Evolutionary conservation across 2,113 vertebrate species (phyloP), one percentile per base, ranked within the genome.

Genomic region (Sciurus niger): DNA sequence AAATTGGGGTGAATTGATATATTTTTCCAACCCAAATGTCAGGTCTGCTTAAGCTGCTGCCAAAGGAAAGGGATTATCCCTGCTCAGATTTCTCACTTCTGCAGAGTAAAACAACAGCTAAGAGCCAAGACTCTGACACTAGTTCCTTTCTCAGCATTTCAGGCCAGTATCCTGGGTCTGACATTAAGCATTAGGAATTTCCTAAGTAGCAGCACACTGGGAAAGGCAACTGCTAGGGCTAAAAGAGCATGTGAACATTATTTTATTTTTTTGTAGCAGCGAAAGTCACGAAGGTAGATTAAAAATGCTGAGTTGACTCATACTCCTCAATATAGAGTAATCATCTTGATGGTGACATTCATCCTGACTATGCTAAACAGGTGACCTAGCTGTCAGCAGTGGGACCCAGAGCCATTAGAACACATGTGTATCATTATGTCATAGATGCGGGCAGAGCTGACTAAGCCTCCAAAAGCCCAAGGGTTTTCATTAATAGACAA

Each of bases 401-500:
- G 72, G 80, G 70, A 79, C 80, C 65, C 65, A 65, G 68, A 95
- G 43, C 22, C 16, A 1, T 4, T 55, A 79, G 63, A 83, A 80
- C 34, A 79, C 20, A n/a, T 79, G 48, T 17, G 25, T 46, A 60
- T 63, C 74, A 79, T 94, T 70, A 89, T 53, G 63, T 95, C 89
- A 77, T 30, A 22, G 32, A 10, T 13, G 20, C 37, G 18, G 28
- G 4, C 1, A 28, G 28, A 7, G n/a, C 34, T 79, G 93, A 90
- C 48, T 84, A 85, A 70, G 84, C 8, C 83, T 84, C 78, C n/a
- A 72, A 34, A 84, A 80, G 84, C 96, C 86, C 80, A 77, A 68
- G 86, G n/a, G 83, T 84, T 97, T 94, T 89, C 90, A 93, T 96
- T 87, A 91, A 93, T 67, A 80, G 95, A 96, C 93, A 80, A 72